Percentiles rank a stretch among this genome's conserved stretches.
These are phyloP conservation scores for Diachrysia chrysitis DNA, from an alignment of 2,888 invertebrate genomes.

Conservation along the genomic window DNA sequence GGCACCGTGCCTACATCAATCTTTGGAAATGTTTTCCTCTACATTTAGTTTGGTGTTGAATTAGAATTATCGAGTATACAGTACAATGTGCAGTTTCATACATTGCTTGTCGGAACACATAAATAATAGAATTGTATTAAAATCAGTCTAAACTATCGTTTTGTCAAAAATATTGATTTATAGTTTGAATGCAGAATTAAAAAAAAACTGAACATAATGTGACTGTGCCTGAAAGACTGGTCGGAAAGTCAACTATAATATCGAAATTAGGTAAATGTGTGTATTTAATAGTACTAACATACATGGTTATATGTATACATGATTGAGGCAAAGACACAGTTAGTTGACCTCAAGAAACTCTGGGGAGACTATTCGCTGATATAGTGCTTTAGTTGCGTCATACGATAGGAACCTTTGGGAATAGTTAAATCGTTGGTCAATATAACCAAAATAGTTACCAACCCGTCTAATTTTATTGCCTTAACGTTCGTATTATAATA, in stretches of 20 bases:
- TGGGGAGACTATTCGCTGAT: slow-evolving; percentile 30
- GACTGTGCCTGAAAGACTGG: not conserved
- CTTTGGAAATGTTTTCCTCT: slow-evolving; percentile 43
- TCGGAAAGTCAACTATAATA: not conserved
- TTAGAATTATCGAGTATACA: slow-evolving; percentile 34
- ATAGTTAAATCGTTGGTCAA: slow-evolving; percentile 1
- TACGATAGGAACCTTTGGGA: slow-evolving; percentile 22
- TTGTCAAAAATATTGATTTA: too few relatives aligned
- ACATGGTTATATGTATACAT: not conserved
- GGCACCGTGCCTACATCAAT: slow-evolving; percentile 47
- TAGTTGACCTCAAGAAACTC: slow-evolving; percentile 5
- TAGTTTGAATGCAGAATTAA: too few relatives aligned
- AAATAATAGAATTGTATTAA: not conserved
- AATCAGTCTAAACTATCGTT: too few relatives aligned
- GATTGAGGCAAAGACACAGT: not conserved
- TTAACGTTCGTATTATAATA: not conserved
- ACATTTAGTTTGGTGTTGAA: slow-evolving; percentile 35
- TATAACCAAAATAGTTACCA: slow-evolving; percentile 1
- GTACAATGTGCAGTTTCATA: not conserved
- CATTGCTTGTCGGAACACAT: not conserved
- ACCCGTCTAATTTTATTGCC: not conserved
- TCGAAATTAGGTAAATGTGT: too few relatives aligned
- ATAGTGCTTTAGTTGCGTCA: slow-evolving; percentile 26
- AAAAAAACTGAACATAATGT: not conserved
- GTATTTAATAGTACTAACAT: not conserved